Base-by-base conservation (phyloP, 2,797 vertebrate species). In the Pitangus sulphuratus region DNA sequence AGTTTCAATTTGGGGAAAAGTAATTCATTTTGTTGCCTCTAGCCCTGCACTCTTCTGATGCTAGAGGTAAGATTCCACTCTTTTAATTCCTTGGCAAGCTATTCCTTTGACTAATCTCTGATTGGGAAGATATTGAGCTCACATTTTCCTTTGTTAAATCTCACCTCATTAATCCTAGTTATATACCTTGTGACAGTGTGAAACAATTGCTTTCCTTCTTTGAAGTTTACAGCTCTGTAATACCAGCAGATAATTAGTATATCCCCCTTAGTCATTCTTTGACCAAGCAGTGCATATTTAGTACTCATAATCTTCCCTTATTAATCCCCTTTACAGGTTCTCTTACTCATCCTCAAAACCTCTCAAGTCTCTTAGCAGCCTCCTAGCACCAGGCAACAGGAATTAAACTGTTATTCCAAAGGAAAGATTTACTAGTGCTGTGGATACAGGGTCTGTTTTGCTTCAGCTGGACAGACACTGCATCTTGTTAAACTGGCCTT, bases 141-240 rank as follows among this genome's bases (percentile, higher is more conserved):
- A 71, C 1, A 1, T 84, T 87, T 95, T 87, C 61, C 82, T 78
- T 87, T 93, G 84, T 92, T 93, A 85, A 75, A 85, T 76, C 70
- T 78, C 72, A 93, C 85, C 69, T 92, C 82, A 69, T 84, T 96
- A 84, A 83, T 87, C 71, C 91, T 48, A 44, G 68, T 33, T 87
- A 78, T 65, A 54, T 78, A 85, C 61, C 54, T 71, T 35, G 60
- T 47, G 72, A 91, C 76, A 61, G 56, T 64, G 74, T 7, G 51
- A 90, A 96, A 90, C 84, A 95, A 89, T 75, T 71, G 33, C 58
- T 93, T 93, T 61, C 24, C 79, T 53, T 64, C 84, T 87, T 74
- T 95, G 82, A 89, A 89, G 60, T 93, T 74, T 82, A 70, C 28
- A 87, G 64, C 50, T 51, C 50, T 62, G 48, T 71, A 93, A 83